Percentiles rank a stretch among this genome's conserved stretches.
Conservation (phyloP, 2,888 invertebrate genomes). For the Gisinianus flammeolus region DNA sequence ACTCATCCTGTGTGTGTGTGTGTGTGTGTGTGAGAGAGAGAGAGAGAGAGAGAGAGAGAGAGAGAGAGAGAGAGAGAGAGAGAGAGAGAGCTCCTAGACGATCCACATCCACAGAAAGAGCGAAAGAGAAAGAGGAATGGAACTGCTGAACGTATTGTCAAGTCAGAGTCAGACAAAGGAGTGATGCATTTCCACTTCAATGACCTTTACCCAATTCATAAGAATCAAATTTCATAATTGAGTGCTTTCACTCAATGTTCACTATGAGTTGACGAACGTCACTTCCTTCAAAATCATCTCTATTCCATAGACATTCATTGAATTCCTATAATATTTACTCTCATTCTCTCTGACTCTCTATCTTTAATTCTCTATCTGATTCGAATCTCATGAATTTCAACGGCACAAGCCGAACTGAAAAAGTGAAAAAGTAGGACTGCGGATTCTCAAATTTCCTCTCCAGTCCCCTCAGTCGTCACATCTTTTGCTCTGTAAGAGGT, state of each 20-base stretch:
- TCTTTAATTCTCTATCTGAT: background rate
- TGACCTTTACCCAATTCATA: conserved; percentile 31
- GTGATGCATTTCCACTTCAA: conserved; percentile 18
- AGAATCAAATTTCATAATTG: conserved; percentile 33
- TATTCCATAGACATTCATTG: no score
- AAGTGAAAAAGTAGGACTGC: background rate
- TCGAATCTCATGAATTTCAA: background rate
- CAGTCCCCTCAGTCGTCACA: no score
- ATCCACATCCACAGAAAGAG: no score
- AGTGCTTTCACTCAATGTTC: conserved; percentile 17
- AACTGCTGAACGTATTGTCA: background rate
- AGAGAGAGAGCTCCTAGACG: no score
- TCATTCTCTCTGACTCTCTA: no score
- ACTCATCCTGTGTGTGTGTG: no score
- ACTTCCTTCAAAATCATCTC: background rate
- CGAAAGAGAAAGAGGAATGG: background rate
- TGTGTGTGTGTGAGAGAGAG: no score
- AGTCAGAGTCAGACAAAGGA: conserved; percentile 21
- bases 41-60: no score
- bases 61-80: no score
- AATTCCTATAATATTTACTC: no score
- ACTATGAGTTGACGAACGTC: conserved; percentile 9
- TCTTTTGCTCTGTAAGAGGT: no score
- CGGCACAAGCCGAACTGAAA: background rate
- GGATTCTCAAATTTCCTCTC: no score